phyloP scores from a whole-genome alignment of 2,888 invertebrate genomes.

The Yponomeuta malinellus region DNA sequence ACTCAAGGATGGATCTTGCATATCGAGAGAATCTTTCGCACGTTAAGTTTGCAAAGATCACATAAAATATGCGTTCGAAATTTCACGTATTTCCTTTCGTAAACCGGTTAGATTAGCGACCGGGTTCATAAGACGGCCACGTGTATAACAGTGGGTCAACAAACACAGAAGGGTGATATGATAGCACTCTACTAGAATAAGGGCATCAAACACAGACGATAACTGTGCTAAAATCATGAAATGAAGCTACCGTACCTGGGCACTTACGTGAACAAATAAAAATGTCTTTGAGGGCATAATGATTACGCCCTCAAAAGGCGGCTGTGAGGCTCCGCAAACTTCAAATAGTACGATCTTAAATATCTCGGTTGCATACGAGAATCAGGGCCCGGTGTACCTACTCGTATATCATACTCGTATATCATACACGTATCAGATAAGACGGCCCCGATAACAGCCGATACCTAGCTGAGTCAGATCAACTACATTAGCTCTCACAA shows the following conservation, averaged over 20 bases:
- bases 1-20: slow-evolving; percentile 27
- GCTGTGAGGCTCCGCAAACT: no score
- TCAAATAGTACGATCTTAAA: not conserved
- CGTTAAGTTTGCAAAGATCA: not conserved
- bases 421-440: slow-evolving; percentile 58
- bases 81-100: not conserved
- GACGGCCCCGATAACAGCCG: slow-evolving; percentile 50
- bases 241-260: not conserved
- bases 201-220: slow-evolving; percentile 26
- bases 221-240: slow-evolving; percentile 40
- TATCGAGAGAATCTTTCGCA: slow-evolving; percentile 26
- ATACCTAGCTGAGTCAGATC: slow-evolving; percentile 57
- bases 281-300: not conserved
- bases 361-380: not conserved
- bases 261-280: not conserved
- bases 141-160: not conserved
- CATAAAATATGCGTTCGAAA: not conserved
- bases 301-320: not conserved
- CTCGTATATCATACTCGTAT: slow-evolving; percentile 14
- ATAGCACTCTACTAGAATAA: slow-evolving; percentile 16
- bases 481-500: slow-evolving; percentile 18
- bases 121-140: not conserved
- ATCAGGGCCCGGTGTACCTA: slow-evolving; percentile 2
- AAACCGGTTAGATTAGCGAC: not conserved
- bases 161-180: not conserved